Conservation (phyloP, 2,797 vertebrate species). For the Dendrocincla tyrannina region DNA sequence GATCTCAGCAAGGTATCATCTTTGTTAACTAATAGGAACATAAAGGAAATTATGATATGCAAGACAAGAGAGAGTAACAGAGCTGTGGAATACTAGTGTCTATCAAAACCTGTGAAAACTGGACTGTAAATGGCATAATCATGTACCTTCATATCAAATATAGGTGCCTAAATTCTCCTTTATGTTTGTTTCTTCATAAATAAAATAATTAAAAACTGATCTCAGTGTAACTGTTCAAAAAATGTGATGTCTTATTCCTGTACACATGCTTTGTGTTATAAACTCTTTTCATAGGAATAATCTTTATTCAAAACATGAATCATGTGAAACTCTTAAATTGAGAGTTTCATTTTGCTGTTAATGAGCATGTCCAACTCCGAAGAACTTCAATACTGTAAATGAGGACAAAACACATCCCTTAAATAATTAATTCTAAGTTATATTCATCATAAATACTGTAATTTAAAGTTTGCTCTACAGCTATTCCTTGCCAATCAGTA, state of each 20-base stretch:
- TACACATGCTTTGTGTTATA: not conserved
- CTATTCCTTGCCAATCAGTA: constrained; percentile 44
- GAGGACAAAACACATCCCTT: not conserved
- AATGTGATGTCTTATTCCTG: not conserved
- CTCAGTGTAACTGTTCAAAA: not conserved
- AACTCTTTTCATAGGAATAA: not conserved
- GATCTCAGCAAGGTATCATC: not conserved
- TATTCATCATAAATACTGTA: constrained; percentile 45
- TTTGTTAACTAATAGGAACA: not conserved
- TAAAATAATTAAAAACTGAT: not conserved
- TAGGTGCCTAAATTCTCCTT: not conserved
- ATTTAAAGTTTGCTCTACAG: constrained; percentile 42
- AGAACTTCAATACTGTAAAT: constrained; percentile 20
- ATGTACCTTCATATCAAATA: not conserved
- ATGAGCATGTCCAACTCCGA: not conserved
- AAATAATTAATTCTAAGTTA: constrained; percentile 43
- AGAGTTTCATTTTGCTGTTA: constrained; percentile 4
- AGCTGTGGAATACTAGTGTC: not conserved
- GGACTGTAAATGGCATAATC: not conserved
- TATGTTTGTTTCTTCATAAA: not conserved
- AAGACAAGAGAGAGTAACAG: not conserved
- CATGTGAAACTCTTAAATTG: not conserved
- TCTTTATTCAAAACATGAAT: not conserved
- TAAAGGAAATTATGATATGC: not conserved
- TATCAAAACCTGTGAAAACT: not conserved